Conservation (phyloP, 2,888 invertebrate species). For the Lepetodrilus schrolli region DNA sequence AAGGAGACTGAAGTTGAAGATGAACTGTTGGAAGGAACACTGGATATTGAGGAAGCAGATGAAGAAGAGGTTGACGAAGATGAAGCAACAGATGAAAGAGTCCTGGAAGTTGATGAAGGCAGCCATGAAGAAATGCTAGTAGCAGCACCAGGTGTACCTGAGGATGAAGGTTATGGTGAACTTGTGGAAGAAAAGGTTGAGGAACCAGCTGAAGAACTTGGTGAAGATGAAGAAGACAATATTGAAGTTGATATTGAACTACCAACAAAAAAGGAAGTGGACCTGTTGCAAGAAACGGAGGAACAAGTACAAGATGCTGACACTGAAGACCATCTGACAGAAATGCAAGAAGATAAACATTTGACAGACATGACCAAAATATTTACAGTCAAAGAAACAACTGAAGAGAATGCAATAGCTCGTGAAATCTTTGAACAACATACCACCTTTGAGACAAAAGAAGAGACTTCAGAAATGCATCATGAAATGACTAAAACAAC, state of each 20-base stretch:
- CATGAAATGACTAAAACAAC: background rate
- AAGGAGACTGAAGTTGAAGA: background rate
- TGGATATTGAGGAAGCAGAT: slow-evolving; percentile 30
- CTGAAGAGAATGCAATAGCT: no score
- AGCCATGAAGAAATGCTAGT: background rate
- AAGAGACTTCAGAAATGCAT: background rate
- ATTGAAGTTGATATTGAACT: background rate
- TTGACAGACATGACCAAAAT: background rate
- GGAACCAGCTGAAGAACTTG: background rate
- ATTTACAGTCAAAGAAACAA: background rate
- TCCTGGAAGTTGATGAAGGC: background rate
- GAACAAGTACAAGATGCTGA: background rate
- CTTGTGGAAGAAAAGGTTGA: background rate
- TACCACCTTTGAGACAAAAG: no score
- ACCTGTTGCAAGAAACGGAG: background rate
- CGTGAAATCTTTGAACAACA: no score
- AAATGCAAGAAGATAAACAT: background rate
- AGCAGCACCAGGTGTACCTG: background rate
- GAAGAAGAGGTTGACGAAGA: slow-evolving; percentile 2
- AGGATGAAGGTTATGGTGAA: slow-evolving; percentile 13
- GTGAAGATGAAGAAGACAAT: background rate
- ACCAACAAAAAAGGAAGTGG: background rate
- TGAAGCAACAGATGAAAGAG: background rate
- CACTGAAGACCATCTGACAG: background rate
- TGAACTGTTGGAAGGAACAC: slow-evolving; percentile 17